These are phyloP conservation scores for Halesus radiatus DNA, from an alignment of 1,140 invertebrate genomes.

Conservation along the genomic window DNA sequence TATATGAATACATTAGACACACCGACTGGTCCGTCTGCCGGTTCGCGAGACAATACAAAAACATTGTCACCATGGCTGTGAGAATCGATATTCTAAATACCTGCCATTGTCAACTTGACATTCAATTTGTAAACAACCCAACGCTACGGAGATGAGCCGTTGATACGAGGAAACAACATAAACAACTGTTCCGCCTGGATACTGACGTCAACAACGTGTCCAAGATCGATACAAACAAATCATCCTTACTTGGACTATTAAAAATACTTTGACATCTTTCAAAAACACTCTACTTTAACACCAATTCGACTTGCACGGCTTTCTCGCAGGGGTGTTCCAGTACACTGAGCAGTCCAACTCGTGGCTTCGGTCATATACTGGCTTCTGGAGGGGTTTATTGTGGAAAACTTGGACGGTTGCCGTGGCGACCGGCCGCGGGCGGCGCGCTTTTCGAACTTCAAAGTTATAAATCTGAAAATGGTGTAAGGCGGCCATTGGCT, in stretches of 20 bases:
- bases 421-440: slow-evolving; percentile 33
- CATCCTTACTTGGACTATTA: neutral
- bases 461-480: slow-evolving; percentile 13
- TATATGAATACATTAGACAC: neutral
- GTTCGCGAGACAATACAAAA: slow-evolving; percentile 15
- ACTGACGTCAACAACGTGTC: slow-evolving; percentile 30
- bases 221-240: neutral
- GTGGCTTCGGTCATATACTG: slow-evolving; percentile 30
- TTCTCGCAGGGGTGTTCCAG: neutral
- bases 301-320: neutral
- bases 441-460: slow-evolving; percentile 44
- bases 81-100: slow-evolving; percentile 49
- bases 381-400: slow-evolving; percentile 45
- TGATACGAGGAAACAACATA: slow-evolving; percentile 12
- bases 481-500: slow-evolving; percentile 8
- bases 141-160: slow-evolving; percentile 21
- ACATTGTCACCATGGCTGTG: slow-evolving; percentile 52
- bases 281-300: slow-evolving; percentile 18
- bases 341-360: slow-evolving; percentile 35
- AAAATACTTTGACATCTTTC: slow-evolving; percentile 21
- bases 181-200: slow-evolving; percentile 27
- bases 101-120: slow-evolving; percentile 51
- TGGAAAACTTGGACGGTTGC: slow-evolving; percentile 37
- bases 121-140: slow-evolving; percentile 53
- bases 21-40: neutral